Evolutionary conservation across 2,888 invertebrate species (phyloP).

Genomic region (Cremastinae sp.): DNA sequence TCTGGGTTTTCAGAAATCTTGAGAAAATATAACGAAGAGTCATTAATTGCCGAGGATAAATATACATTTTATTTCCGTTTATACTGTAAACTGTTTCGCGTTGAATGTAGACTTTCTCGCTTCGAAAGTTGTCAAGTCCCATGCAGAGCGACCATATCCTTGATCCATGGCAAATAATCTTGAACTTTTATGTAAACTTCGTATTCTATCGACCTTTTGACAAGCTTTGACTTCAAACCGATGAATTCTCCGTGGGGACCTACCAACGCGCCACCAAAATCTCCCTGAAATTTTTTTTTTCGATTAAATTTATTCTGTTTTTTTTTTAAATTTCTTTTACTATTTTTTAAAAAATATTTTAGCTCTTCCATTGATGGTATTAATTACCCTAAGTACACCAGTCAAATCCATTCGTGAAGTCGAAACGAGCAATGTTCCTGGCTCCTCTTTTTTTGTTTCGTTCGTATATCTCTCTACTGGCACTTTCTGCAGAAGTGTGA

Average conservation of each 20-base stretch:
- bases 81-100: no score
- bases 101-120: background rate
- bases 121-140: slow-evolving; percentile 35
- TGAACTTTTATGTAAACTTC: slow-evolving; percentile 51
- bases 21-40: no score
- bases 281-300: slow-evolving; percentile 45
- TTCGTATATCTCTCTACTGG: slow-evolving; percentile 42
- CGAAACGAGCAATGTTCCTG: slow-evolving; percentile 47
- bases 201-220: slow-evolving; percentile 45
- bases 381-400: slow-evolving; percentile 53
- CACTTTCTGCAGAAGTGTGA: slow-evolving; percentile 57
- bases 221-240: slow-evolving; percentile 52
- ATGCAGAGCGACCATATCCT: slow-evolving; percentile 52
- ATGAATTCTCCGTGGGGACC: slow-evolving; percentile 47
- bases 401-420: slow-evolving; percentile 53
- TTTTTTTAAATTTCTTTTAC: background rate
- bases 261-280: slow-evolving; percentile 57
- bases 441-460: slow-evolving; percentile 34
- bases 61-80: background rate
- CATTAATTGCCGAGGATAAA: no score
- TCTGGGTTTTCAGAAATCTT: no score
- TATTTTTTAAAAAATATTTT: background rate
- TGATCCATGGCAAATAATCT: slow-evolving; percentile 55
- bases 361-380: no score
- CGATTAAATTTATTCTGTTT: background rate